These are phyloP conservation scores for Drosophila dunni DNA, from an alignment of 1,140 invertebrate genomes.

Conservation along the genomic window DNA sequence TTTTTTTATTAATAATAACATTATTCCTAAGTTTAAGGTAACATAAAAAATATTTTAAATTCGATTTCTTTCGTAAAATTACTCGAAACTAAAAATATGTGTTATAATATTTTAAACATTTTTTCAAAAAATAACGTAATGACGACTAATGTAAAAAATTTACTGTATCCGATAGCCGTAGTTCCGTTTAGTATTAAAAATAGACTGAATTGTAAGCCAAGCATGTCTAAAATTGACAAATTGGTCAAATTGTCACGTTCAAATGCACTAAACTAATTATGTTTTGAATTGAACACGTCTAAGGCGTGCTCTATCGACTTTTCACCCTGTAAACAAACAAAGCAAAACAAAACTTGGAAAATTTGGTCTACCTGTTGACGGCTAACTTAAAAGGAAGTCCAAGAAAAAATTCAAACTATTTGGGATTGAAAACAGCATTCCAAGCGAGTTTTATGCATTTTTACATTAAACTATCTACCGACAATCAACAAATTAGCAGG, in stretches of 20 bases:
- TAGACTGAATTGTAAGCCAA: not conserved
- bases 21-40: too few species aligned
- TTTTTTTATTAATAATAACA: too few species aligned
- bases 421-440: slow-evolving; percentile 13
- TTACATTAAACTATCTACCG: slow-evolving; percentile 11
- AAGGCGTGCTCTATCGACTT: slow-evolving; percentile 12
- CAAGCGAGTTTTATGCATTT: not conserved
- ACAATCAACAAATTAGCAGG: slow-evolving; percentile 57
- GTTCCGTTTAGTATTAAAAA: not conserved
- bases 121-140: too few species aligned
- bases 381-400: slow-evolving; percentile 6
- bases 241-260: slow-evolving; percentile 26
- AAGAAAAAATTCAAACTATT: not conserved
- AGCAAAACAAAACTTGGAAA: slow-evolving; percentile 4
- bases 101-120: too few species aligned
- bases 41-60: too few species aligned
- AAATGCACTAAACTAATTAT: slow-evolving; percentile 8
- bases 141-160: too few species aligned
- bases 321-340: not conserved
- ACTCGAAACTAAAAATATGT: too few species aligned
- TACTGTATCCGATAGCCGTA: too few species aligned
- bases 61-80: too few species aligned
- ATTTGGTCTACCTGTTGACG: slow-evolving; percentile 23
- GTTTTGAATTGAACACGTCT: slow-evolving; percentile 18
- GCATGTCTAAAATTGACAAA: not conserved